Percentiles rank a stretch among this genome's conserved stretches.
These are phyloP conservation scores for Brachionus plicatilis DNA, from an alignment of 1,140 invertebrate genomes.

Conservation along the genomic window DNA sequence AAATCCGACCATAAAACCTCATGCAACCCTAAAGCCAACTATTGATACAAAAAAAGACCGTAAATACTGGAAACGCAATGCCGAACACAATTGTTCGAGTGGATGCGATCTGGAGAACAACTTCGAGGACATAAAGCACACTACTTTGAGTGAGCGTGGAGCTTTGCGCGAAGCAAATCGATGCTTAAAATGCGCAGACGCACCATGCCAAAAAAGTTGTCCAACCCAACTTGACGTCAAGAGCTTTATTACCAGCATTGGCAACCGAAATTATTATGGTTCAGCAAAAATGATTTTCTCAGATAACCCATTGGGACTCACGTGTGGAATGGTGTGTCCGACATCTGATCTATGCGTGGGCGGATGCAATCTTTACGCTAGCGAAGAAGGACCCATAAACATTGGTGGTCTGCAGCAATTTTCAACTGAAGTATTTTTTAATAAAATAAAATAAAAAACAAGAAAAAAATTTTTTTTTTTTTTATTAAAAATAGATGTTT, in stretches of 20 bases:
- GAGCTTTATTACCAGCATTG: constrained; percentile 89
- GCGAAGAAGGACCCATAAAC: constrained; percentile 94
- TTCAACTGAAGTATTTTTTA: constrained; percentile 73
- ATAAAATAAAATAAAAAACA: background rate
- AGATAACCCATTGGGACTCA: constrained; percentile 87
- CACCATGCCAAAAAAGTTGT: constrained; percentile 95
- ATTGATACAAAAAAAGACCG: constrained; percentile 77
- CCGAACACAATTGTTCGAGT: constrained; percentile 52
- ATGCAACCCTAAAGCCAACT: constrained; percentile 73
- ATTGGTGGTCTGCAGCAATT: constrained; percentile 97
- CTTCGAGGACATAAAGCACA: constrained; percentile 95
- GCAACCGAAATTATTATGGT: constrained; percentile 97
- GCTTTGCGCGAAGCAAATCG: constrained; percentile 79
- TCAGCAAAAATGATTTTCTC: constrained; percentile 92
- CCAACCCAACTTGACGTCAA: constrained; percentile 95
- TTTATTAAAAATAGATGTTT: constrained; percentile 65
- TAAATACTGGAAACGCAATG: constrained; percentile 88
- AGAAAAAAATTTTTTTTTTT: background rate
- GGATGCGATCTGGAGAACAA: constrained; percentile 68
- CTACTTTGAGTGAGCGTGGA: constrained; percentile 85
- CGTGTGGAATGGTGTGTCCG: constrained; percentile 98
- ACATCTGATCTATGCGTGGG: constrained; percentile 96
- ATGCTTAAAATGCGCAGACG: constrained; percentile 91
- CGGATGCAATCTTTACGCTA: constrained; percentile 87
- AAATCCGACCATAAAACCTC: constrained; percentile 72